phyloP scores from a whole-genome alignment of 92 coral and sea anemone species.

The Umimayanthus chanpuru region DNA sequence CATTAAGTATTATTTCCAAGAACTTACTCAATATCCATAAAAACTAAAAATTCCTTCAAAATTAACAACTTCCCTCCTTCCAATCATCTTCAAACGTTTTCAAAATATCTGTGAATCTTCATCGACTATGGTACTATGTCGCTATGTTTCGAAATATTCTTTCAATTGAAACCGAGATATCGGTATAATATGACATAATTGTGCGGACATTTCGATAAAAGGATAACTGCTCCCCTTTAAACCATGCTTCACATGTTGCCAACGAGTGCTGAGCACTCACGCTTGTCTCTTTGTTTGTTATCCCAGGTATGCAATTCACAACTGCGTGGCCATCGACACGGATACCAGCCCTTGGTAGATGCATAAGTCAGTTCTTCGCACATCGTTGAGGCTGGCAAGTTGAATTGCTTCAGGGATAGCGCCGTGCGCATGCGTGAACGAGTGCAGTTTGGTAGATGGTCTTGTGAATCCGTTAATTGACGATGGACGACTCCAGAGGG shows the following conservation, averaged over 20 bases:
- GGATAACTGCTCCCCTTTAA: too few relatives aligned
- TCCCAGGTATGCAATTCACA: conserved; percentile 89
- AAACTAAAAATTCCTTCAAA: too few relatives aligned
- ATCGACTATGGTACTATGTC: too few relatives aligned
- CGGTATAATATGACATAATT: too few relatives aligned
- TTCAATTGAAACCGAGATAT: too few relatives aligned
- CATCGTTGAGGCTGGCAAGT: background rate
- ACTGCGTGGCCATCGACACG: conserved; percentile 97
- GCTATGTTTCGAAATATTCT: too few relatives aligned
- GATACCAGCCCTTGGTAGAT: conserved; percentile 98
- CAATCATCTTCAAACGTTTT: too few relatives aligned
- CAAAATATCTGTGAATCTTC: too few relatives aligned
- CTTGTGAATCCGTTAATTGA: background rate
- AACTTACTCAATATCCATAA: too few relatives aligned
- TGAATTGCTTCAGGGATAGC: background rate
- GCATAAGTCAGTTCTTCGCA: background rate
- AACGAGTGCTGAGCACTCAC: background rate
- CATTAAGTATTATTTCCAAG: too few relatives aligned
- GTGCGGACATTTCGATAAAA: too few relatives aligned
- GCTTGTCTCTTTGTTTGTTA: background rate
- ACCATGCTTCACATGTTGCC: background rate
- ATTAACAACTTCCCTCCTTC: too few relatives aligned
- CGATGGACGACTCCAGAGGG: background rate
- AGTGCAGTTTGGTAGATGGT: background rate
- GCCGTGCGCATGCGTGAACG: background rate